A percentile compares a stretch with the other conserved stretches of the same genome.
These are phyloP conservation scores for Myotis findleyi DNA, from an alignment of 2,797 vertebrate genomes.

Conservation along the genomic window DNA sequence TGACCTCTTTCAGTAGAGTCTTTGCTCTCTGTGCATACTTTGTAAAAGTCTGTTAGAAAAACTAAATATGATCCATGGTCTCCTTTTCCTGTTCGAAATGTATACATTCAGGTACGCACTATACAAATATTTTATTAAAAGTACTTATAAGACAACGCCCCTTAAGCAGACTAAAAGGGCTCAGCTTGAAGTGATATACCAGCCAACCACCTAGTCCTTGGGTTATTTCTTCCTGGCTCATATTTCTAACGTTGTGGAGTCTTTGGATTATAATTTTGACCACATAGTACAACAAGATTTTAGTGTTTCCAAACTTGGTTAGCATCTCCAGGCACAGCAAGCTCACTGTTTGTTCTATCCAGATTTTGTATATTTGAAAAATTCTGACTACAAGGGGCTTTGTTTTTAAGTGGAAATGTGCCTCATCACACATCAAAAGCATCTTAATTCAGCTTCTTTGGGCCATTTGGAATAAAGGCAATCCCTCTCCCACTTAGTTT, in stretches of 20 bases:
- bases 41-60: neutral
- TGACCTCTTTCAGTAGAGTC: neutral
- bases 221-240: conserved; percentile 21
- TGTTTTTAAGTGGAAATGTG: conserved; percentile 50
- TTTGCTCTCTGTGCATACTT: neutral
- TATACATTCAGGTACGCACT: neutral
- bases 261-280: conserved; percentile 29
- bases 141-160: neutral
- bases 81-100: conserved; percentile 13
- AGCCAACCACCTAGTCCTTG: neutral
- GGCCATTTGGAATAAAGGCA: neutral
- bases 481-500: neutral
- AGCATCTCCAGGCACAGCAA: neutral
- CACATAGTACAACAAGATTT: neutral
- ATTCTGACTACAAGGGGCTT: neutral
- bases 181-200: neutral
- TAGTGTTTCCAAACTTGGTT: neutral
- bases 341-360: neutral
- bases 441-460: conserved; percentile 7
- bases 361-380: conserved; percentile 28
- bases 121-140: conserved; percentile 53
- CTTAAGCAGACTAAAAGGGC: neutral
- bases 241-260: neutral
- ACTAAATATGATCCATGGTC: neutral
- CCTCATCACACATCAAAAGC: neutral